Percentiles rank a stretch among this genome's conserved stretches.
phyloP scores from a whole-genome alignment of 1,140 invertebrate genomes.

The Eufriesea mexicana region DNA sequence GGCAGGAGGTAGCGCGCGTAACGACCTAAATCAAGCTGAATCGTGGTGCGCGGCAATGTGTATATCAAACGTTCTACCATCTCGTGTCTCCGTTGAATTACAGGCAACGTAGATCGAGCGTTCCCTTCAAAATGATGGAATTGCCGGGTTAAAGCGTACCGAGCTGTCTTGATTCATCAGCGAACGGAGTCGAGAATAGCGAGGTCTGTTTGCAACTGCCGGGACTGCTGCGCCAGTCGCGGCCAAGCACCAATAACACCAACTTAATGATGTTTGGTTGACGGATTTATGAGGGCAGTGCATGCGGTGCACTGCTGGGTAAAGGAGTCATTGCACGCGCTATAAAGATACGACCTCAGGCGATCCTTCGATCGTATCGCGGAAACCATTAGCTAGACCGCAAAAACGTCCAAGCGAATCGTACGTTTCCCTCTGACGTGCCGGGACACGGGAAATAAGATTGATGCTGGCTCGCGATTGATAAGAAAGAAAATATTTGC shows the following conservation, averaged over 20 bases:
- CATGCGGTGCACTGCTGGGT: conserved; percentile 53
- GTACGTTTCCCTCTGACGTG: conserved; percentile 38
- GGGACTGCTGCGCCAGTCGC: conserved; percentile 61
- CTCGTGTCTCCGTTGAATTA: conserved; percentile 43
- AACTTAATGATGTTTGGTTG: conserved; percentile 74
- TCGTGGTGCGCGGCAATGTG: neutral
- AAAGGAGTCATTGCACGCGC: conserved; percentile 69
- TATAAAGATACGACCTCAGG: conserved; percentile 64
- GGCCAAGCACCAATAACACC: conserved; percentile 69
- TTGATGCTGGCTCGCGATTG: conserved; percentile 60
- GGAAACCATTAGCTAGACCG: conserved; percentile 64
- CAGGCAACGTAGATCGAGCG: conserved; percentile 27
- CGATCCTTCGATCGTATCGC: conserved; percentile 68
- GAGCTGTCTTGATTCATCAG: conserved; percentile 65
- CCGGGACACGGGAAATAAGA: conserved; percentile 44
- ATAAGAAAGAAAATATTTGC: conserved; percentile 61
- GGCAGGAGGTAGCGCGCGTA: neutral
- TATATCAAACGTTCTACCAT: conserved; percentile 11
- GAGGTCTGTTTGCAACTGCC: conserved; percentile 60
- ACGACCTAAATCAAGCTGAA: conserved; percentile 26
- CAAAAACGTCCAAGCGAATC: conserved; percentile 53
- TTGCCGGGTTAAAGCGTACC: conserved; percentile 26
- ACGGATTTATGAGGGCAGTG: conserved; percentile 71
- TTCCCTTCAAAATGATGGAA: conserved; percentile 52
- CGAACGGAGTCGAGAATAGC: conserved; percentile 57